Percentiles rank a stretch among this genome's conserved stretches.
Conservation (phyloP, 2,797 vertebrate species). For the Melanotaenia maccullochi region DNA sequence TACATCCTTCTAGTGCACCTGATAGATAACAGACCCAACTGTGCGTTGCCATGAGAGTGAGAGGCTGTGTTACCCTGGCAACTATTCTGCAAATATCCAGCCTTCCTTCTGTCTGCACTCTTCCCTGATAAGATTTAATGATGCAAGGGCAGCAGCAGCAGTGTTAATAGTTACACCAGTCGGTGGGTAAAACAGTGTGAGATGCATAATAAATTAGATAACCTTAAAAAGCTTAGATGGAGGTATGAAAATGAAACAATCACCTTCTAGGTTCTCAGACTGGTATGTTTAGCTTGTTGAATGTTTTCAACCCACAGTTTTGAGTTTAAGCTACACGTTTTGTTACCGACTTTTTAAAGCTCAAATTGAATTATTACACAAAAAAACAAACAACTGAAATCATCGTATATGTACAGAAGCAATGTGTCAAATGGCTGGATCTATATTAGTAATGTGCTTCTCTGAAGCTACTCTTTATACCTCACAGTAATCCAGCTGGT, state of each 20-base stretch:
- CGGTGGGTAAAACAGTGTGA: constrained; percentile 16
- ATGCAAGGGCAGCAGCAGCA: constrained; percentile 68
- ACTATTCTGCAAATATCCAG: constrained; percentile 65
- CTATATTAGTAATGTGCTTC: no score
- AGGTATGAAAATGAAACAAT: neutral
- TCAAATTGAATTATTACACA: neutral
- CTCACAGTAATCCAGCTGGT: neutral
- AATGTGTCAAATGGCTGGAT: no score
- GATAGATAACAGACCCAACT: constrained; percentile 46
- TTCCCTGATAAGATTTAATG: constrained; percentile 64
- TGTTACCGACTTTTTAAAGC: neutral
- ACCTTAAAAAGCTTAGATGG: constrained; percentile 21
- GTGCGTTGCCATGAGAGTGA: constrained; percentile 63
- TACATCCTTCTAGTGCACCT: constrained; percentile 30
- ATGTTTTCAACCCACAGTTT: neutral
- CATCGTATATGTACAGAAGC: neutral
- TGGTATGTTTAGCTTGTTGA: neutral
- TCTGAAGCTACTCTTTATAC: neutral
- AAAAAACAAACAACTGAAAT: neutral
- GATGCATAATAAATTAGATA: constrained; percentile 16
- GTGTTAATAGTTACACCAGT: constrained; percentile 75
- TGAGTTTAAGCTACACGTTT: neutral
- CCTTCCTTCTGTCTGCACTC: constrained; percentile 57
- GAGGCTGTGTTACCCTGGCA: constrained; percentile 76
- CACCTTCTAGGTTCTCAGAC: constrained; percentile 13